Evolutionary conservation across 1,140 invertebrate genomes (phyloP), one percentile per base, ranked within the genome.

Genomic region (Brachionus asplanchnoidis): DNA sequence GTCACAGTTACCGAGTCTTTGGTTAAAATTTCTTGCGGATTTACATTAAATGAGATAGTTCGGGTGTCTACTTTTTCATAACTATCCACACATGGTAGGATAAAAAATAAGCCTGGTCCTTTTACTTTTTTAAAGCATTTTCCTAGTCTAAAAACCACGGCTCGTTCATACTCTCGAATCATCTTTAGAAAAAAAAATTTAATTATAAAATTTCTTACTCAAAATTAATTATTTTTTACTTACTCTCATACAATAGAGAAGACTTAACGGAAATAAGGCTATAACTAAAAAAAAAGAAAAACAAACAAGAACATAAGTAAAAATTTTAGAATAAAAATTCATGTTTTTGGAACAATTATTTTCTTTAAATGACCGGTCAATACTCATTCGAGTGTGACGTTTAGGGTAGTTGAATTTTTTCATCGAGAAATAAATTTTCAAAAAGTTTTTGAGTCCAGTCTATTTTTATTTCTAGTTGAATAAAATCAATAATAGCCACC

Each of bases 1-100:
- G 65, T 44, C 23, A 86, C 68, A 36, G 85, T 85, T 4, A 86
- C 85, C 14, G 84, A 85, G 78, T 86, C 85, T 82, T 77, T 86
- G 14, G 85, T 85, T 14, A 86, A 50, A 32, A 86, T 85, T 44
- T 86, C 86, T 60, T 86, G 86, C 6, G 73, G 83, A 44, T 85
- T 85, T 40, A 86, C 40, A 60, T 85, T 75, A 65, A 84, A 78
- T 2, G 79, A 50, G 12, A 70, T 23, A 14, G 82, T 85, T 53
- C 85, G 44, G 0, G 86, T 44, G 79, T 86, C 85, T 11, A 86
- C 85, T 17, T 70, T 50, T 36, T 42, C 14, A 42, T 28, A 42
- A 20, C 9, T 85, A 44, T 86, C 85, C 23, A 86, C 20, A 50
- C 66, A 86, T 17, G 85, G 85, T 12, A 85, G 6, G 12, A 86